phyloP scores from a whole-genome alignment of 2,797 vertebrate species.

The Prionace glauca region DNA sequence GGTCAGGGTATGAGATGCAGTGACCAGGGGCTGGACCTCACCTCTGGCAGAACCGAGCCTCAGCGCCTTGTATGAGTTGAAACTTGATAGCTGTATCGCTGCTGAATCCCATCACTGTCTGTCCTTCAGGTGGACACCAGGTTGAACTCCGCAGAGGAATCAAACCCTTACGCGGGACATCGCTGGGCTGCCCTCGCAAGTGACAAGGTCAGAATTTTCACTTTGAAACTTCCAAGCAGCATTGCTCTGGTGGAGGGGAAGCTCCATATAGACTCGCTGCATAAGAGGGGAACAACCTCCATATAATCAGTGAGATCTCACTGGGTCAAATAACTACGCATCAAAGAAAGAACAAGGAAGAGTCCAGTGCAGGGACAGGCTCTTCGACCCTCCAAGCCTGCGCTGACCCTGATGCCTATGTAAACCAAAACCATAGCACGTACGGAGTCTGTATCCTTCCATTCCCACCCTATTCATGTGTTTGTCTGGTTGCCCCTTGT shows the following conservation, averaged over 20 bases:
- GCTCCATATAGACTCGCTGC: background rate
- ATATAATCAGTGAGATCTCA: background rate
- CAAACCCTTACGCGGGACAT: background rate
- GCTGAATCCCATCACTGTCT: background rate
- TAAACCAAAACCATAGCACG: too few species aligned
- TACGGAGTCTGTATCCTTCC: too few species aligned
- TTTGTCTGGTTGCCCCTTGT: too few species aligned
- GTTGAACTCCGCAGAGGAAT: background rate
- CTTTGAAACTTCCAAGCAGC: background rate
- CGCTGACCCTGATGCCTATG: too few species aligned
- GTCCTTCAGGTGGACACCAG: background rate
- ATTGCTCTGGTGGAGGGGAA: background rate
- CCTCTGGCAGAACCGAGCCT: background rate
- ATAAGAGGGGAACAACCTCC: background rate
- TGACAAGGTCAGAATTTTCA: background rate
- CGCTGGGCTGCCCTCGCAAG: background rate
- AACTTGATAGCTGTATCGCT: background rate
- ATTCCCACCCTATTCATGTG: too few species aligned
- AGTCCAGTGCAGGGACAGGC: too few species aligned
- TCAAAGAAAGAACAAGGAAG: too few species aligned
- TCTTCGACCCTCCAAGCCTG: too few species aligned
- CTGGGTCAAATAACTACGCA: background rate
- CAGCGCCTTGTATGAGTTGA: background rate
- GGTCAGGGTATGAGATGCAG: background rate
- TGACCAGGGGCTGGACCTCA: background rate